Conservation (phyloP, 2,888 invertebrate species). For the Baronia brevicornis region DNA sequence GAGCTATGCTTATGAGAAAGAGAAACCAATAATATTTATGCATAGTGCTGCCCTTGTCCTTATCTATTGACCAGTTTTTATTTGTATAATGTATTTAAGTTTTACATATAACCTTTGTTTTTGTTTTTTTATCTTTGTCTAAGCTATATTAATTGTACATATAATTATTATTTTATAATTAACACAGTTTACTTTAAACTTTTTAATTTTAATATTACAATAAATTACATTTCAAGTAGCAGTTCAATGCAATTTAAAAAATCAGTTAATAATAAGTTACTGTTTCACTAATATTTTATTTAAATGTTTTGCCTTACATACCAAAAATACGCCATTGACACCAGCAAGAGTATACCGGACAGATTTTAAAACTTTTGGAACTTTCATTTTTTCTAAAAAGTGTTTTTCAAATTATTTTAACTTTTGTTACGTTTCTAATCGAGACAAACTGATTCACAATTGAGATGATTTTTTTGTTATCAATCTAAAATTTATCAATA, state of each 20-base stretch:
- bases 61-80: too few relatives aligned
- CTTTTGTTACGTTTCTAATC: slow-evolving; percentile 23
- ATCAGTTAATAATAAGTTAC: too few relatives aligned
- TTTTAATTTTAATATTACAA: not conserved
- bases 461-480: slow-evolving; percentile 52
- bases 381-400: slow-evolving; percentile 60
- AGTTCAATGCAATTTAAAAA: too few relatives aligned
- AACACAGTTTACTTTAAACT: not conserved
- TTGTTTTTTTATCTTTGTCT: not conserved
- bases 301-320: slow-evolving; percentile 57
- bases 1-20: too few relatives aligned
- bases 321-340: slow-evolving; percentile 85
- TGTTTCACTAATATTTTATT: too few relatives aligned
- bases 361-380: slow-evolving; percentile 60
- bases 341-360: slow-evolving; percentile 83
- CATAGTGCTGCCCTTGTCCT: too few relatives aligned
- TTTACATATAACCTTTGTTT: too few relatives aligned
- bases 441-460: slow-evolving; percentile 34
- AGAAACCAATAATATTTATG: too few relatives aligned
- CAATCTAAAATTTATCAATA: slow-evolving; percentile 44
- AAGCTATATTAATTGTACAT: not conserved
- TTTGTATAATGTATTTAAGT: too few relatives aligned
- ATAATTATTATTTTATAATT: not conserved
- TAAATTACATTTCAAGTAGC: too few relatives aligned
- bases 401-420: slow-evolving; percentile 28